These are phyloP conservation scores for Ophioderma brevispina DNA, from an alignment of 35 echinoderm and acorn worm species.

Conservation along the genomic window DNA sequence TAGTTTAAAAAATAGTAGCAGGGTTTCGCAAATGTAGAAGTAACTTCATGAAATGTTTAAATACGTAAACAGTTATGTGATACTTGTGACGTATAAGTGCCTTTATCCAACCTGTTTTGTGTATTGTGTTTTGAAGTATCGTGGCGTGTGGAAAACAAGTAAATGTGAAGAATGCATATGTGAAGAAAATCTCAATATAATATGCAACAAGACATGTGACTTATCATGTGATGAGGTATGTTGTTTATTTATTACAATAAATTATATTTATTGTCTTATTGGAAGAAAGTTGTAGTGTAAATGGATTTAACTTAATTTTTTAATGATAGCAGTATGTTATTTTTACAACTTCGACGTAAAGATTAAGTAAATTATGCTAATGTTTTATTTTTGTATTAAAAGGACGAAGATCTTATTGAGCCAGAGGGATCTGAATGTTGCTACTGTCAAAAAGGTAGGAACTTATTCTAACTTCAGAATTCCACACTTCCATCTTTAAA, in stretches of 20 bases:
- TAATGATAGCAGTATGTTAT: no score
- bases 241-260: no score
- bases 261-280: no score
- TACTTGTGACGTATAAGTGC: not conserved
- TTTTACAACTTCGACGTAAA: no score
- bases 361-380: no score
- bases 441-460: constrained; percentile 23
- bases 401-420: constrained; percentile 14
- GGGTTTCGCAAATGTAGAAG: no score
- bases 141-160: constrained; percentile 2
- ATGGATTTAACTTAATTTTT: no score
- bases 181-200: constrained; percentile 1
- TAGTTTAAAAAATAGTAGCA: no score
- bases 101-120: not conserved
- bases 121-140: not conserved
- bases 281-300: no score
- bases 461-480: no score
- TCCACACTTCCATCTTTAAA: no score
- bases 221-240: constrained; percentile 30
- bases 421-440: constrained; percentile 27
- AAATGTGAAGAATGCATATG: constrained; percentile 26
- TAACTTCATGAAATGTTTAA: not conserved
- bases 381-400: no score
- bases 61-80: not conserved
- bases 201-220: not conserved